Evolutionary conservation across 1,140 invertebrate genomes (phyloP).

Genomic region (Zophobas atratus): DNA sequence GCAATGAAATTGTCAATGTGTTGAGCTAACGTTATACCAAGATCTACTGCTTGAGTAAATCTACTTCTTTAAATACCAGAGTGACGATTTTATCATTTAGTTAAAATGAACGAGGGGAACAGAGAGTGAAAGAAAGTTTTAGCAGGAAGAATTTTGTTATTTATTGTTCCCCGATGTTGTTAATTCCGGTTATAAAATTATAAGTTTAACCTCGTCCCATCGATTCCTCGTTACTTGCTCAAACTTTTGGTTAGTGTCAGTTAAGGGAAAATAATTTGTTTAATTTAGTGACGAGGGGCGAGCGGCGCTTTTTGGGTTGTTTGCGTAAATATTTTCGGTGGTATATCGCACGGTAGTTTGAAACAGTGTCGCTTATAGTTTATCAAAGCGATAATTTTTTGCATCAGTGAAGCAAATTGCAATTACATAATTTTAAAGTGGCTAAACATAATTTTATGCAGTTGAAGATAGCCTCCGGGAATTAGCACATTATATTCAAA

Average conservation of each 20-base stretch:
- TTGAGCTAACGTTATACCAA: slow-evolving; percentile 81
- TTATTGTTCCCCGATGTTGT: slow-evolving; percentile 14
- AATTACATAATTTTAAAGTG: slow-evolving; percentile 36
- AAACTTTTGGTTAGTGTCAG: slow-evolving; percentile 29
- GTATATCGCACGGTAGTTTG: neutral
- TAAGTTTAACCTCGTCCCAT: slow-evolving; percentile 30
- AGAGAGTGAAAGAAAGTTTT: neutral
- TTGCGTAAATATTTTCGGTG: neutral
- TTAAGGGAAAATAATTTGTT: slow-evolving; percentile 28
- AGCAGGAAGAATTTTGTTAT: slow-evolving; percentile 8
- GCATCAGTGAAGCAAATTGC: neutral
- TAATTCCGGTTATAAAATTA: slow-evolving; percentile 36
- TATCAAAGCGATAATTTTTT: slow-evolving; percentile 14
- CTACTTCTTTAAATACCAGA: neutral
- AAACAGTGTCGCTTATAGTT: neutral
- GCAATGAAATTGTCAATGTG: slow-evolving; percentile 95
- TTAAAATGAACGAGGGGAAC: neutral
- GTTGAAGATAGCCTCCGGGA: slow-evolving; percentile 33
- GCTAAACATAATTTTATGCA: slow-evolving; percentile 43
- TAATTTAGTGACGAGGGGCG: slow-evolving; percentile 9
- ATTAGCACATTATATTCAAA: slow-evolving; percentile 47
- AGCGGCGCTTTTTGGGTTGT: neutral
- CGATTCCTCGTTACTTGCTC: slow-evolving; percentile 27
- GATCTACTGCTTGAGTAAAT: no score
- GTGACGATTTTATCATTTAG: neutral